phyloP scores from a whole-genome alignment of 1,140 invertebrate genomes.

The Pogonomyrmex barbatus region DNA sequence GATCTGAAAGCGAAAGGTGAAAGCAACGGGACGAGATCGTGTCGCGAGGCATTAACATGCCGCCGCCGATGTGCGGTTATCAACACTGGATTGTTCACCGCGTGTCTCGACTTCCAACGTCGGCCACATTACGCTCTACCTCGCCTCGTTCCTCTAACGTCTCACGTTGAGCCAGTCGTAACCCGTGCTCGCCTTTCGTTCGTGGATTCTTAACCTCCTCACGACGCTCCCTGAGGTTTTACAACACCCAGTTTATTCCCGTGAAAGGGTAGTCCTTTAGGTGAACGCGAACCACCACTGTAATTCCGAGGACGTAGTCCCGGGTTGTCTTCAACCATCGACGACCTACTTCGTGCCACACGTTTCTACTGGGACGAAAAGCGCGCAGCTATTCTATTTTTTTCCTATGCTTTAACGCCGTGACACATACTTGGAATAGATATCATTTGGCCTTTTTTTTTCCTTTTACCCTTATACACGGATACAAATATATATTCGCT shows the following conservation, averaged over 20 bases:
- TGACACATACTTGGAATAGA: conserved; percentile 10
- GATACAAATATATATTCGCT: neutral
- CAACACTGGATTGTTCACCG: conserved; percentile 79
- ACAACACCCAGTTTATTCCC: conserved; percentile 61
- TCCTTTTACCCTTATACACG: neutral
- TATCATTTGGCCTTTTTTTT: neutral
- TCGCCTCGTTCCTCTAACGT: conserved; percentile 55
- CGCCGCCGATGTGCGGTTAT: conserved; percentile 77
- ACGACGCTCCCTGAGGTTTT: conserved; percentile 64
- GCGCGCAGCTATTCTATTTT: neutral
- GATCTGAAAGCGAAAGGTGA: conserved; percentile 56
- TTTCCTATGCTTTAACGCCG: neutral
- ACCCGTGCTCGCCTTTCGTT: conserved; percentile 39
- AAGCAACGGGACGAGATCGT: conserved; percentile 73
- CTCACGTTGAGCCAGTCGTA: conserved; percentile 50
- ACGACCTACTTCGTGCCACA: conserved; percentile 60
- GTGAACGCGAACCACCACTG: conserved; percentile 54
- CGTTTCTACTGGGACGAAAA: conserved; percentile 41
- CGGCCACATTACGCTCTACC: conserved; percentile 60
- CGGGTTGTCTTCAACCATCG: conserved; percentile 63
- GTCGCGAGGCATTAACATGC: conserved; percentile 79
- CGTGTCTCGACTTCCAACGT: conserved; percentile 79
- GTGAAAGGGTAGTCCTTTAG: conserved; percentile 55
- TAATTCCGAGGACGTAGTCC: conserved; percentile 52
- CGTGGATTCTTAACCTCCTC: conserved; percentile 60